Evolutionary conservation across 2,888 invertebrate species (phyloP).

Genomic region (Punctoribates punctum): DNA sequence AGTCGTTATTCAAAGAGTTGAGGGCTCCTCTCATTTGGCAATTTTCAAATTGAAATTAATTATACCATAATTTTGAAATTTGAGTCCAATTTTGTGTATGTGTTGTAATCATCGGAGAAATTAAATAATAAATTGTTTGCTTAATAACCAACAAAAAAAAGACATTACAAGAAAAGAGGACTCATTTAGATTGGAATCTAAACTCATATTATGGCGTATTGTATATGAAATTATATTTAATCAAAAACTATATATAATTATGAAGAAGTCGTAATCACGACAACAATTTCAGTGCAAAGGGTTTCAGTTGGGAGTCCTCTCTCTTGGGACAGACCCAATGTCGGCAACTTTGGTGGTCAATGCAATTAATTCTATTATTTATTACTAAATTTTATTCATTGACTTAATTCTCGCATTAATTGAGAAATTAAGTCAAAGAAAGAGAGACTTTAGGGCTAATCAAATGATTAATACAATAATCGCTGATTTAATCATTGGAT

Average conservation of each 20-base stretch:
- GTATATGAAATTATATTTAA: too few relatives aligned
- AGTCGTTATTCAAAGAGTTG: neutral
- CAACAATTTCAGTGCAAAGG: neutral
- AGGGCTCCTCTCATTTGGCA: too few relatives aligned
- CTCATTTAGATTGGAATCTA: too few relatives aligned
- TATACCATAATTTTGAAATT: neutral
- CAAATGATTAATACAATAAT: slow-evolving; percentile 15
- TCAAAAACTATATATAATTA: too few relatives aligned
- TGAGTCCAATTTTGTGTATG: neutral
- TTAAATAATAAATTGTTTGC: neutral
- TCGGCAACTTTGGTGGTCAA: slow-evolving; percentile 35
- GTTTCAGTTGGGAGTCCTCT: neutral
- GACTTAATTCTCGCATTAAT: too few relatives aligned
- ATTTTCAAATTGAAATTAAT: slow-evolving; percentile 2
- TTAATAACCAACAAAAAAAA: neutral
- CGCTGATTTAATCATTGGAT: slow-evolving; percentile 19
- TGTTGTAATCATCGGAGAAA: slow-evolving; percentile 6
- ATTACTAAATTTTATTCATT: neutral
- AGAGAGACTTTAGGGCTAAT: neutral
- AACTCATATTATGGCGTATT: neutral
- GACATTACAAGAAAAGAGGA: neutral
- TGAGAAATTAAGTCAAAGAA: neutral
- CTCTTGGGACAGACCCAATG: neutral
- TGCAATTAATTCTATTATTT: slow-evolving; percentile 27
- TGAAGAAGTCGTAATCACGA: neutral